Evolutionary conservation across 2,797 vertebrate genomes (phyloP), one percentile per base, ranked within the genome.

Genomic region (Anableps anableps): DNA sequence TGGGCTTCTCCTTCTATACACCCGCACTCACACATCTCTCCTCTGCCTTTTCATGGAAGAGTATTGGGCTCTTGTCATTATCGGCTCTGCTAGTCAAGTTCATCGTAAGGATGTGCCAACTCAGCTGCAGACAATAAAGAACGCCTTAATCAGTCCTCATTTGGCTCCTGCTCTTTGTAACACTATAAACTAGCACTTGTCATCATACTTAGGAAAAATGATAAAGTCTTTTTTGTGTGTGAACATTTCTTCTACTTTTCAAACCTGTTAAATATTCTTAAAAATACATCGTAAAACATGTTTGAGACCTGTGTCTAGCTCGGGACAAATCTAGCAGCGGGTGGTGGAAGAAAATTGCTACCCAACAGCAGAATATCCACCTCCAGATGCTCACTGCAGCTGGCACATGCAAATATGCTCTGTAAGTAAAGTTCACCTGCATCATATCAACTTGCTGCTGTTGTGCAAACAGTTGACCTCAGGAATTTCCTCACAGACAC

Each of bases 101-200:
- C 88, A 85, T 90, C 89, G 86, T 82, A 81, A 51, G 58, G n/a
- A 92, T 87, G 47, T 90, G 92, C 90, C 71, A 85, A 91, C 86
- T 95, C 93, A 93, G 89, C 89, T 86, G 86, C 77, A 89, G 85
- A 84, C 83, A 77, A 76, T 74, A 84, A 75, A 76, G 68, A 90
- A 75, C 88, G 68, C 83, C 83, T 81, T 87, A 86, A 60, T 60
- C n/a, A 31, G 29, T 11, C 55, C 55, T 93, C 90, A 93, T 95
- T 95, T 93, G 86, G 85, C 73, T 75, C 70, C 55, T 64, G 77
- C 80, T 58, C 80, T 74, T 84, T 79, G 77, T 83, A 85, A 86
- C 83, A 85, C 29, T 26, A 2, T 53, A 23, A 87, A 86, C 89
- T 76, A 81, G 71, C 62, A 60, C 81, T 71, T 74, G 47, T 7